Base-by-base conservation (phyloP, 2,797 vertebrate species). In the Esox masquinongy region DNA sequence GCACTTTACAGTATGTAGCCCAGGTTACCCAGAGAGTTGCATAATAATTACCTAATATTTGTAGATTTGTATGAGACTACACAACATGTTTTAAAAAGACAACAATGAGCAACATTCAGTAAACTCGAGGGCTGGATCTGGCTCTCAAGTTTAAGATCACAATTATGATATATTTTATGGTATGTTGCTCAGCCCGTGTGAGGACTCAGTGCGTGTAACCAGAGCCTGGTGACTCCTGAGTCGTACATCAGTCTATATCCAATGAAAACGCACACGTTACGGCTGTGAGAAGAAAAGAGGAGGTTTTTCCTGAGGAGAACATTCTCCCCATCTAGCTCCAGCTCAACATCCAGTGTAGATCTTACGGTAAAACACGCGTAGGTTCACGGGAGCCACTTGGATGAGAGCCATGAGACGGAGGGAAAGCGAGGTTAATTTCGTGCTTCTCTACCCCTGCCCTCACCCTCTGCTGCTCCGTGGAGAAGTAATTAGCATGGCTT, bases 401-500 rank as follows among this genome's bases (percentile, higher is more conserved):
- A 72, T 47, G 50, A 64, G 53, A 43, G 31, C 31, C 31, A 34
- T 56, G 39, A 59, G 43, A 29, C 31, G n/a, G 39, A 81, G 31
- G 64, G 74, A 70, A 61, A 59, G 74, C 34, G 74, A 56, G 76
- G 80, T 81, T 84, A 70, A 88, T 83, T 80, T 79, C 73, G 74
- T 63, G 71, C 72, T 51, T 85, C 82, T 87, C 68, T 84, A 51
- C 39, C 76, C 22, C 50, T 61, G 68, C 80, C 74, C 53, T 72
- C 50, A 53, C 47, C 68, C 49, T 34, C 19, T 16, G 56, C 78
- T 69, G 75, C 73, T 84, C 66, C 79, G 78, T 80, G 68, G 66
- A 73, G 70, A 53, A 75, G 78, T 86, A 88, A 88, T 88, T 88
- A 90, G 84, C 75, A 9, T 70, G 51, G 39, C 68, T 75, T 85